Percentiles rank a stretch among this genome's conserved stretches.
Evolutionary conservation across 2,888 invertebrate species (phyloP).

Genomic region (Anodontia alba): DNA sequence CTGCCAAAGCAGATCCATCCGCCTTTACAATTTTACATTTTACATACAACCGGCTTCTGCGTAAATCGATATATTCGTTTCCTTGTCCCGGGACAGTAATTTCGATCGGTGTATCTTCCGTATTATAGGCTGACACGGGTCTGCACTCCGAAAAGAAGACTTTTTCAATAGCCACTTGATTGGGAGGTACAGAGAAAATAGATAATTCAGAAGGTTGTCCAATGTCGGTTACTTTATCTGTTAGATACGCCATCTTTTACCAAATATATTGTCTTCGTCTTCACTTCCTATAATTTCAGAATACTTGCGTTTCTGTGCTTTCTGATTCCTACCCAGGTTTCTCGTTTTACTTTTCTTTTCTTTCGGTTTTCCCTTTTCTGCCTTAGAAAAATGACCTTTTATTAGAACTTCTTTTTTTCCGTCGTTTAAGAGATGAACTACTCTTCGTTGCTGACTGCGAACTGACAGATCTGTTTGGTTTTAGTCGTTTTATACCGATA

Average conservation of each 20-base stretch:
- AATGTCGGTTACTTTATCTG: not conserved
- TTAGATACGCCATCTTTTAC: not conserved
- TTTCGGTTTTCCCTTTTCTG: not conserved
- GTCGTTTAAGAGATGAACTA: not conserved
- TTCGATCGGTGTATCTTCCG: slow-evolving; percentile 27
- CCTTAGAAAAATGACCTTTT: not conserved
- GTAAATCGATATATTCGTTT: slow-evolving; percentile 33
- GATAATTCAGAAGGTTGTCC: slow-evolving; percentile 22
- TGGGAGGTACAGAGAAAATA: slow-evolving; percentile 28
- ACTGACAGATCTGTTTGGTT: not conserved
- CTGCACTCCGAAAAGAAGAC: slow-evolving; percentile 29
- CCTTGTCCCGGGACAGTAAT: slow-evolving; percentile 34
- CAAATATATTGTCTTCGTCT: not conserved
- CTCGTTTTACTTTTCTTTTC: not conserved
- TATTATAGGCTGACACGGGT: slow-evolving; percentile 28
- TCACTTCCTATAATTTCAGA: not conserved
- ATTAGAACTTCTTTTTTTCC: not conserved
- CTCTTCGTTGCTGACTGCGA: not conserved
- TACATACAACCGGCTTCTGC: slow-evolving; percentile 30
- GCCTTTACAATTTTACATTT: slow-evolving; percentile 29
- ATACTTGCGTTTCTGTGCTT: not conserved
- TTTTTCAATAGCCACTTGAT: slow-evolving; percentile 38
- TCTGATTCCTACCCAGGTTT: not conserved
- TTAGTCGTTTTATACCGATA: slow-evolving; percentile 10
- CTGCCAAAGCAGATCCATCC: slow-evolving; percentile 23